phyloP scores from a whole-genome alignment of 2,888 invertebrate genomes.

The Ctena decussata region DNA sequence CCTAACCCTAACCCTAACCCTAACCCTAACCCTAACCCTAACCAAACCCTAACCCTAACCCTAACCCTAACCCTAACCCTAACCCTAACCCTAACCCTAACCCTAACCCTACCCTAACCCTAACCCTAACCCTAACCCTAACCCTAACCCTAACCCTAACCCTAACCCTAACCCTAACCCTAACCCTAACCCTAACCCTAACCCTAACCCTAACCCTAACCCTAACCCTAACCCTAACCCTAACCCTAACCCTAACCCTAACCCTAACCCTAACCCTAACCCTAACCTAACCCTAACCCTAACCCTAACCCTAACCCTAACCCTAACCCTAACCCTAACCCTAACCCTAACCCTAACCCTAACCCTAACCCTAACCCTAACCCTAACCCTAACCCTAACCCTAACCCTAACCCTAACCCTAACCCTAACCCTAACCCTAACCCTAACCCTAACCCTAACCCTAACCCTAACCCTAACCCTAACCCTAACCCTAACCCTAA shows the following conservation, averaged over 20 bases:
- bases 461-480: slow-evolving; percentile 38
- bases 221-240: slow-evolving; percentile 50
- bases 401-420: slow-evolving; percentile 69
- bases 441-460: slow-evolving; percentile 52
- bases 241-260: slow-evolving; percentile 64
- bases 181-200: slow-evolving; percentile 53
- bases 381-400: slow-evolving; percentile 38
- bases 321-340: slow-evolving; percentile 64
- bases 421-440: slow-evolving; percentile 63
- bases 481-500: slow-evolving; percentile 51
- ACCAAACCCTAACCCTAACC: slow-evolving; percentile 49
- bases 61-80: slow-evolving; percentile 49
- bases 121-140: slow-evolving; percentile 56
- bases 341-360: slow-evolving; percentile 55
- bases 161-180: slow-evolving; percentile 46
- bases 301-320: slow-evolving; percentile 59
- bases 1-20: slow-evolving; percentile 53
- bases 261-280: slow-evolving; percentile 56
- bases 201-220: slow-evolving; percentile 50
- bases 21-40: slow-evolving; percentile 55
- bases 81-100: slow-evolving; percentile 54
- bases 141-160: slow-evolving; percentile 52
- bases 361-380: slow-evolving; percentile 38
- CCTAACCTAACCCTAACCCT: slow-evolving; percentile 49
- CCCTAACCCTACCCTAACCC: slow-evolving; percentile 48